A percentile compares a stretch with the other conserved stretches of the same genome.
Conservation (phyloP, 2,797 vertebrate genomes). For the Sebastes matsubarae region DNA sequence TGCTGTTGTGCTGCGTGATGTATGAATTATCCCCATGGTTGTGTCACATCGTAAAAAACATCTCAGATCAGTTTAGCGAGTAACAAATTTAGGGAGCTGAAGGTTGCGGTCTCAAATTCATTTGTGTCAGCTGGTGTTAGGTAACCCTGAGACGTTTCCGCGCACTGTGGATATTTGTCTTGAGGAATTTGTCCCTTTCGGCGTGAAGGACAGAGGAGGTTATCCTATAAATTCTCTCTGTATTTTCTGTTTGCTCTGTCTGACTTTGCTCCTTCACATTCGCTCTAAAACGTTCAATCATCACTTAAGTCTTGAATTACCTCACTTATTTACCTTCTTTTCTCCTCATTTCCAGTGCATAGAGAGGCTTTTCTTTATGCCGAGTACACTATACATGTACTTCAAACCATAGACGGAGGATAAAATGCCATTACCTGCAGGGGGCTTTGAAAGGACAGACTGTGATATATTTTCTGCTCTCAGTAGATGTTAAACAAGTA, state of each 20-base stretch:
- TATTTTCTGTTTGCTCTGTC: constrained; percentile 13
- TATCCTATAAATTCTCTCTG: constrained; percentile 42
- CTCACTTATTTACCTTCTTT: constrained; percentile 8
- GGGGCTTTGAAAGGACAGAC: constrained; percentile 8
- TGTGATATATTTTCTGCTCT: neutral
- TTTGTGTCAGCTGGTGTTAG: constrained; percentile 50
- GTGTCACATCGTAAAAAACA: constrained; percentile 60
- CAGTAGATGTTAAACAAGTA: neutral
- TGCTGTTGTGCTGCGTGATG: constrained; percentile 30
- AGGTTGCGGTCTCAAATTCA: constrained; percentile 54
- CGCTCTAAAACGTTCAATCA: constrained; percentile 19
- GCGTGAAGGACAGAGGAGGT: constrained; percentile 68
- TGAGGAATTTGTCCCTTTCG: constrained; percentile 58
- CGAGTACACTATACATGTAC: constrained; percentile 20
- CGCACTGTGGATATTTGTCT: constrained; percentile 60
- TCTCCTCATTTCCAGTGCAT: constrained; percentile 2
- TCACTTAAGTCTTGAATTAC: constrained; percentile 26
- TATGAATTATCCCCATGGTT: constrained; percentile 44
- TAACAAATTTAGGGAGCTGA: constrained; percentile 63
- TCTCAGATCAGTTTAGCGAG: constrained; percentile 64
- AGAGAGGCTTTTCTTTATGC: constrained; percentile 15
- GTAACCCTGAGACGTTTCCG: constrained; percentile 41
- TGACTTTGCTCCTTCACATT: constrained; percentile 33
- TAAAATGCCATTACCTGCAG: constrained; percentile 12
- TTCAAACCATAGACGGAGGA: constrained; percentile 4